phyloP scores from a whole-genome alignment of 2,797 vertebrate genomes.

The Phylloscopus collybita region DNA sequence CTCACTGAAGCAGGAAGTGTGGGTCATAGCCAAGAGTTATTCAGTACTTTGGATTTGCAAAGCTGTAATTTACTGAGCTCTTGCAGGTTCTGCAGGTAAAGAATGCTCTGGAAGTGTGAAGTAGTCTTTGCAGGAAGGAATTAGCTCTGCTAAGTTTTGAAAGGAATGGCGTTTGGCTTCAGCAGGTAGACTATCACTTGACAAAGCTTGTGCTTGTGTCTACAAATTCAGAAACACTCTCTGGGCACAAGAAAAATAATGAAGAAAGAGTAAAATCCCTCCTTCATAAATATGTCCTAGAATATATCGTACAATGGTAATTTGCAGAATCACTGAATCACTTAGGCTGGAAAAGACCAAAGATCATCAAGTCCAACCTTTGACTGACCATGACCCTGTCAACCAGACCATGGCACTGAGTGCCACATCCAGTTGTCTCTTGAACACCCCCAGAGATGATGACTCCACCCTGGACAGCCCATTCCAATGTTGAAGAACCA shows the following conservation, averaged over 20 bases:
- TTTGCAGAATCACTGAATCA: not conserved
- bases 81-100: not conserved
- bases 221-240: not conserved
- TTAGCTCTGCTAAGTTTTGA: not conserved
- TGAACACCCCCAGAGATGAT: not conserved
- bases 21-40: not conserved
- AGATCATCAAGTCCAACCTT: not conserved
- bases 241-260: not conserved
- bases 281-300: not conserved
- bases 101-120: not conserved
- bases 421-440: not conserved
- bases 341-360: not conserved
- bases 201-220: not conserved
- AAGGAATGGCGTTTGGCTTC: not conserved
- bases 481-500: not conserved
- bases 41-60: not conserved
- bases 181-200: not conserved
- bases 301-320: not conserved
- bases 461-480: not conserved
- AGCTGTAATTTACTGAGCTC: not conserved
- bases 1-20: not conserved
- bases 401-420: not conserved
- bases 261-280: not conserved
- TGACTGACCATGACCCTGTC: not conserved
- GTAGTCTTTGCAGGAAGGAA: not conserved